These are phyloP conservation scores for Pogonognathellus flavescens DNA, from an alignment of 1,140 invertebrate genomes.

Conservation along the genomic window DNA sequence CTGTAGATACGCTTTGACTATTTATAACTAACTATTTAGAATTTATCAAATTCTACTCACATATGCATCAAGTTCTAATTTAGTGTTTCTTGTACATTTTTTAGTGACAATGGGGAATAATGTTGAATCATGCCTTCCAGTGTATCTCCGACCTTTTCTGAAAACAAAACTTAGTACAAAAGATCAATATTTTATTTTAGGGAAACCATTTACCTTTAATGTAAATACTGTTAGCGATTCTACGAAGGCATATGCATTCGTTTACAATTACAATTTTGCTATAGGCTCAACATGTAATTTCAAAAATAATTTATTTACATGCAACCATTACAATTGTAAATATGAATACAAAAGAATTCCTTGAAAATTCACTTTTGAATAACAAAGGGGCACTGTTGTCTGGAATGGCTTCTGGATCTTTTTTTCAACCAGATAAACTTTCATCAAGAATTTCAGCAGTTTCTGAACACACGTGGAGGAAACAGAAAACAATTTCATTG, in stretches of 20 bases:
- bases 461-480: neutral
- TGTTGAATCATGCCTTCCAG: neutral
- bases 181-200: neutral
- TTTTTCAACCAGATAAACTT: slow-evolving; percentile 3
- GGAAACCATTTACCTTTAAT: neutral
- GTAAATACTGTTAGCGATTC: neutral
- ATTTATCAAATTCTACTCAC: too few species aligned
- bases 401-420: neutral
- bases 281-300: slow-evolving; percentile 4
- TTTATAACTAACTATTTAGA: too few species aligned
- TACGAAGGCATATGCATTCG: neutral
- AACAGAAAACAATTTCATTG: neutral
- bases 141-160: neutral
- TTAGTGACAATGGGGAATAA: too few species aligned
- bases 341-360: neutral
- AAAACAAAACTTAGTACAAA: neutral
- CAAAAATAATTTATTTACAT: neutral
- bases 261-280: neutral
- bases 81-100: too few species aligned
- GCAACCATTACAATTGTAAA: neutral
- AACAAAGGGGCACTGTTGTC: neutral
- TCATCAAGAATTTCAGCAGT: neutral
- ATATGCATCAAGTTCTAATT: too few species aligned
- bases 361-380: neutral
- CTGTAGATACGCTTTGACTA: too few species aligned